These are phyloP conservation scores for Ceyx erithaca DNA, from an alignment of 2,797 vertebrate genomes.

Conservation along the genomic window DNA sequence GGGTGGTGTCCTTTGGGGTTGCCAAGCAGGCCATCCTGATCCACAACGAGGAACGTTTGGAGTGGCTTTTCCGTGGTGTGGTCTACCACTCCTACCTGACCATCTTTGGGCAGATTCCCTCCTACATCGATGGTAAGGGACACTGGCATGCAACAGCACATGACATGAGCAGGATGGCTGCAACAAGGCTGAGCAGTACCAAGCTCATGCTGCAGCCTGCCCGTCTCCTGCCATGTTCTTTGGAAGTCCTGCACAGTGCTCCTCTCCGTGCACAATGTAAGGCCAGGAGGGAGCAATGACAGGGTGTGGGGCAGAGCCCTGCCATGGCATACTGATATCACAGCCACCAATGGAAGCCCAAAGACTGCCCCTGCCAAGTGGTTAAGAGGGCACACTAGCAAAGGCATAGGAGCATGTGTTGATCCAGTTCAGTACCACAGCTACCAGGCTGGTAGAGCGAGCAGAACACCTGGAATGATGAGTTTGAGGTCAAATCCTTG, in stretches of 20 bases:
- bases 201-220: rapidly evolving
- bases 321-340: rapidly evolving
- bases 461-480: background rate
- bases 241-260: background rate
- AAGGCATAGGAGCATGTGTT: no score
- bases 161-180: background rate
- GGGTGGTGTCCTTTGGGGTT: slow-evolving; percentile 96
- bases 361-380: background rate
- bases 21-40: slow-evolving; percentile 96
- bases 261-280: background rate
- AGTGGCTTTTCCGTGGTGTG: slow-evolving; percentile 92
- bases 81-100: slow-evolving; percentile 94
- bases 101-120: slow-evolving; percentile 92
- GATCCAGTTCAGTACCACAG: background rate
- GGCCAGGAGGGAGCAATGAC: background rate
- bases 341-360: background rate
- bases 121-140: slow-evolving; percentile 87
- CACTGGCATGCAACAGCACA: rapidly evolving
- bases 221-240: rapidly evolving
- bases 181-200: background rate
- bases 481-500: background rate
- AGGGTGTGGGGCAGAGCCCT: background rate
- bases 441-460: background rate
- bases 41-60: slow-evolving; percentile 88
- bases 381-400: no score